Percentiles rank a stretch among this genome's conserved stretches.
Conservation (phyloP, 2,113 vertebrate species). For the Vicugna pacos region DNA sequence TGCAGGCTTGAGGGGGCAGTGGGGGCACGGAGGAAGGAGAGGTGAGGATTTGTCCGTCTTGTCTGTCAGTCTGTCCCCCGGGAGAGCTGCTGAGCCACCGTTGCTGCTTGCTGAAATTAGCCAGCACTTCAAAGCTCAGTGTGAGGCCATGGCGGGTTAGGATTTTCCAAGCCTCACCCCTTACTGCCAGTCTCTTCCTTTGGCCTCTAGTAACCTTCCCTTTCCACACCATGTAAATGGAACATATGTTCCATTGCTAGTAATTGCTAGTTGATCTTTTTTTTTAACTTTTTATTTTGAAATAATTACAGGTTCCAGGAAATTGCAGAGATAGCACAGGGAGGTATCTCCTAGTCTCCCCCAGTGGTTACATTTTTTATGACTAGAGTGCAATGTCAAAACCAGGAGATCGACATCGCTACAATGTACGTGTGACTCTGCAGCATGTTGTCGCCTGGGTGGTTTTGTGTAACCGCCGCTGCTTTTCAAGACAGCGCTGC, state of each 20-base stretch:
- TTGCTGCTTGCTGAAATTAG: background rate
- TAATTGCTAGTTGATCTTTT: background rate
- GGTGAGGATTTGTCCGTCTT: background rate
- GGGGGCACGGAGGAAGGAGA: background rate
- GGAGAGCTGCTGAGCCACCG: background rate
- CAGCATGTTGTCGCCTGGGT: background rate
- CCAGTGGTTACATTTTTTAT: background rate
- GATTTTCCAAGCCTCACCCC: background rate
- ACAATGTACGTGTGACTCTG: background rate
- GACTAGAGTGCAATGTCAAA: background rate
- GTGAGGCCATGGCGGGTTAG: no score
- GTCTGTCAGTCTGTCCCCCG: background rate
- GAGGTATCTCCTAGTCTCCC: background rate
- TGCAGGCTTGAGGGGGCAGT: background rate
- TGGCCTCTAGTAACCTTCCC: background rate
- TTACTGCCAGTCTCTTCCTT: background rate
- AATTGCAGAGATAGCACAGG: background rate
- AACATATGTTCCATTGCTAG: background rate
- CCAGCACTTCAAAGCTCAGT: background rate
- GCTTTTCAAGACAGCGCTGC: background rate
- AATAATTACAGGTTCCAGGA: conserved; percentile 11
- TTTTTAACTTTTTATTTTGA: background rate
- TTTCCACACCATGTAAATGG: background rate
- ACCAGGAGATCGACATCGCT: background rate
- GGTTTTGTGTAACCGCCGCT: background rate